phyloP scores from a whole-genome alignment of 1,140 invertebrate species.

The Trichonephila clavata region DNA sequence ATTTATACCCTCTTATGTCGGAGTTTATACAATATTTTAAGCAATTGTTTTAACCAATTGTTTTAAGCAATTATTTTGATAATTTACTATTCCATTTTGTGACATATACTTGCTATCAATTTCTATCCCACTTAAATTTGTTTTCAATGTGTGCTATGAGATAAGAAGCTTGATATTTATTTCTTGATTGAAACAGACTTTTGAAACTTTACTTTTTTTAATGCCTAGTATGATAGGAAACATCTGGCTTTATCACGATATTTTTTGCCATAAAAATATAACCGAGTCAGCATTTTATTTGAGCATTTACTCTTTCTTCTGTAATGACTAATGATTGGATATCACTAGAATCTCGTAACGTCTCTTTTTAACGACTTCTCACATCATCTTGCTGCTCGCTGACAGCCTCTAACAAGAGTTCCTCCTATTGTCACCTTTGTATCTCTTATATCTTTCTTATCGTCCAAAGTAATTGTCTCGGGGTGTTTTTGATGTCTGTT shows the following conservation, averaged over 20 bases:
- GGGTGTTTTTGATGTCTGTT: neutral
- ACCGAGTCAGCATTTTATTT: neutral
- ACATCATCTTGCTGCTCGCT: neutral
- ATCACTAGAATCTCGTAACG: neutral
- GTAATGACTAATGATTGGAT: neutral
- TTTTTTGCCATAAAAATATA: neutral
- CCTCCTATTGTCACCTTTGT: neutral
- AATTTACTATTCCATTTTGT: too few species aligned
- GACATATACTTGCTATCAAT: too few species aligned
- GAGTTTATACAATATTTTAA: too few species aligned
- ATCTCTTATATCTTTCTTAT: neutral
- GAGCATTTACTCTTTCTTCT: neutral
- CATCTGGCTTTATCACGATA: neutral
- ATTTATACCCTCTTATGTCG: too few species aligned
- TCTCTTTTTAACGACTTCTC: neutral
- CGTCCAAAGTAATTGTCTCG: neutral
- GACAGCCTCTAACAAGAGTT: neutral
- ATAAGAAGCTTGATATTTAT: too few species aligned
- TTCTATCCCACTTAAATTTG: too few species aligned
- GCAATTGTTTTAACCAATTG: too few species aligned
- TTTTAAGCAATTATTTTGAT: too few species aligned
- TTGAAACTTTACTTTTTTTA: neutral
- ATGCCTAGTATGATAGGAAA: neutral
- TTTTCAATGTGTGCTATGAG: too few species aligned
- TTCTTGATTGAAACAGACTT: too few species aligned